Percentiles rank a stretch among this genome's conserved stretches.
Conservation (phyloP, 2,113 vertebrate species). For the Microcebus ravelobensis region DNA sequence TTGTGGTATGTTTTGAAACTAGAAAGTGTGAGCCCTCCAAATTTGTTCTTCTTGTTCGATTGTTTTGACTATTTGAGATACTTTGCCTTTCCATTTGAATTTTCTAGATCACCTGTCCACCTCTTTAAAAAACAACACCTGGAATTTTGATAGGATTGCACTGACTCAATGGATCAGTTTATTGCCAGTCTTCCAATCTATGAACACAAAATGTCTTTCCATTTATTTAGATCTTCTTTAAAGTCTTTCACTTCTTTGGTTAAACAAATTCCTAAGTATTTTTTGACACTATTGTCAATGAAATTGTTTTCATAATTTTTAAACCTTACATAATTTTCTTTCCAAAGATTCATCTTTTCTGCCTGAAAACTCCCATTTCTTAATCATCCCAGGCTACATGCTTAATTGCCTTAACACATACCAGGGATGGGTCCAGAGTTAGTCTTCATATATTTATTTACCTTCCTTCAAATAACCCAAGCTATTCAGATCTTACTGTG, state of each 20-base stretch:
- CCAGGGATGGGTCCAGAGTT: neutral
- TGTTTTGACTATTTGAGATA: neutral
- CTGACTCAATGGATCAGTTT: neutral
- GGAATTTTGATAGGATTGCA: neutral
- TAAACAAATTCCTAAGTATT: neutral
- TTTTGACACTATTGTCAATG: neutral
- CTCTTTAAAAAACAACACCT: neutral
- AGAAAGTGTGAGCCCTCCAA: neutral
- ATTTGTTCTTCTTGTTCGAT: neutral
- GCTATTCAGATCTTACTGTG: neutral
- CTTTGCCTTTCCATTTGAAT: neutral
- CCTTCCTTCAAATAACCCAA: neutral
- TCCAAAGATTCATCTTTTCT: neutral
- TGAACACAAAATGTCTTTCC: neutral
- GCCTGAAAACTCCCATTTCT: neutral
- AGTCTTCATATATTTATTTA: neutral
- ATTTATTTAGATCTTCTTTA: slow-evolving; percentile 16
- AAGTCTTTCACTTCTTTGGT: neutral
- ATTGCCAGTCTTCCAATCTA: neutral
- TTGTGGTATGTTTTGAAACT: neutral
- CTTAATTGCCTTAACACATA: neutral
- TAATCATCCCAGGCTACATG: neutral
- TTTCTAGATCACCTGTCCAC: neutral
- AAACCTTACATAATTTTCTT: neutral
- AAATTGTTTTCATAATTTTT: neutral